A percentile compares a stretch with the other conserved stretches of the same genome.
Evolutionary conservation across 1,140 invertebrate genomes (phyloP).

Genomic region (Hyposmocoma kahamanoa): DNA sequence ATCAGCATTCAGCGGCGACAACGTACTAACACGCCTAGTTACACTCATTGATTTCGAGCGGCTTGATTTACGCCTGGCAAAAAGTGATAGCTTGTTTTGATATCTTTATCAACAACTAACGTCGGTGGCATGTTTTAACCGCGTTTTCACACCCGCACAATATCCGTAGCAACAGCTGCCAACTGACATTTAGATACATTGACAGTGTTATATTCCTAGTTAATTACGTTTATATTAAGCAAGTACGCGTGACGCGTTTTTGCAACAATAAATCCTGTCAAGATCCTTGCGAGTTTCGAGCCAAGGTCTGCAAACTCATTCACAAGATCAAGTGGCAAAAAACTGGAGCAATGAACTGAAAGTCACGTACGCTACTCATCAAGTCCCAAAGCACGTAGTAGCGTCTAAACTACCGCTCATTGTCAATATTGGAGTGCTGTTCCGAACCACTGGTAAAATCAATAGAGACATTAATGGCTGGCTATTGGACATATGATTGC

Average conservation of each 20-base stretch:
- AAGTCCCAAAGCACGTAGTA: conserved; percentile 53
- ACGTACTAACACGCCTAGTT: conserved; percentile 28
- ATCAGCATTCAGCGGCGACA: conserved; percentile 46
- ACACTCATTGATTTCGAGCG: conserved; percentile 41
- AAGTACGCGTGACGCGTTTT: conserved; percentile 23
- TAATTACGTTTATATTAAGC: conserved; percentile 17
- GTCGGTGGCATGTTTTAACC: too few relatives aligned
- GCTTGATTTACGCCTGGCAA: conserved; percentile 22
- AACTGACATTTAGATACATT: too few relatives aligned
- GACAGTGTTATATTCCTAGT: too few relatives aligned
- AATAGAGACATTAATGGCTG: conserved; percentile 53
- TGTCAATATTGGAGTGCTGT: conserved; percentile 63
- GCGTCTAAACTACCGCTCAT: conserved; percentile 70
- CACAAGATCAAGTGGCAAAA: conserved; percentile 62
- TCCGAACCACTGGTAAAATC: conserved; percentile 56
- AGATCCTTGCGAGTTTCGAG: conserved; percentile 22
- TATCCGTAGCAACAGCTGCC: too few relatives aligned
- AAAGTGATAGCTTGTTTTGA: conserved; percentile 22
- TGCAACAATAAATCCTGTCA: conserved; percentile 32
- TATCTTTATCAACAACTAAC: conserved; percentile 19
- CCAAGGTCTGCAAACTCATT: conserved; percentile 60
- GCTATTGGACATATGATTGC: conserved; percentile 43
- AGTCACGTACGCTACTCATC: conserved; percentile 61
- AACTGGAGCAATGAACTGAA: conserved; percentile 66
- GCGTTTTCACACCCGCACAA: too few relatives aligned